Base-by-base conservation (phyloP, 2,113 vertebrate genomes). In the Sinosuthora webbiana region DNA sequence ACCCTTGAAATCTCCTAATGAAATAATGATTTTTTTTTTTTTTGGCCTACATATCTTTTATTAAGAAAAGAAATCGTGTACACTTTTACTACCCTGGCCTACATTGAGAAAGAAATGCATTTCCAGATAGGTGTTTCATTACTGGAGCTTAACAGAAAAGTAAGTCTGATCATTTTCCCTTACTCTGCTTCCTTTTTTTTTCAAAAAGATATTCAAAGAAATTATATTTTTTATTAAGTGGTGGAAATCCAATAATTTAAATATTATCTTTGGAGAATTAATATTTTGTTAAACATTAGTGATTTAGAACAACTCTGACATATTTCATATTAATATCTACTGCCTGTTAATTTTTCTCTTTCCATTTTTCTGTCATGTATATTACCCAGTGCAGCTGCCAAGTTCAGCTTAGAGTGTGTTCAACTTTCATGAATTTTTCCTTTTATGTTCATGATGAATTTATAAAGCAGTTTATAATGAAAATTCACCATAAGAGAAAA, bases 281-380 rank as follows among this genome's bases (percentile, higher is more conserved):
- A 44, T 55, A 45, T 89, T 71, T 84, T 79, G 53, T 93, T 70
- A 89, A 89, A 89, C 1, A 2, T 78, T 21, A 79, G 41, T 73
- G 69, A 84, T 85, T 89, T 93, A 82, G 67, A 91, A 73, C 37
- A 93, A 69, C 19, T 87, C 42, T 85, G n/a, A 87, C 37, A 68
- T 49, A 82, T 56, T 81, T 91, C 74, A 65, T 78, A 71, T 81
- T 68, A 44, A 23, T 84, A 82, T 73, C 25, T 45, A 55, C 41
- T 57, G 18, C 49, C 73, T 75, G 67, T 82, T 82, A 93, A 94
- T 89, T 94, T 83, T 94, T 92, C 60, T 82, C 47, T 85, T 95
- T 79, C 74, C 11, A 49, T 87, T 94, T 79, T 95, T 69, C 83
- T 83, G 78, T 91, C 62, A 76, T 27, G 9, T 91, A 41, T 82